Evolutionary conservation across 1,140 invertebrate genomes (phyloP).

Genomic region (Trachymyrmex cornetzi): DNA sequence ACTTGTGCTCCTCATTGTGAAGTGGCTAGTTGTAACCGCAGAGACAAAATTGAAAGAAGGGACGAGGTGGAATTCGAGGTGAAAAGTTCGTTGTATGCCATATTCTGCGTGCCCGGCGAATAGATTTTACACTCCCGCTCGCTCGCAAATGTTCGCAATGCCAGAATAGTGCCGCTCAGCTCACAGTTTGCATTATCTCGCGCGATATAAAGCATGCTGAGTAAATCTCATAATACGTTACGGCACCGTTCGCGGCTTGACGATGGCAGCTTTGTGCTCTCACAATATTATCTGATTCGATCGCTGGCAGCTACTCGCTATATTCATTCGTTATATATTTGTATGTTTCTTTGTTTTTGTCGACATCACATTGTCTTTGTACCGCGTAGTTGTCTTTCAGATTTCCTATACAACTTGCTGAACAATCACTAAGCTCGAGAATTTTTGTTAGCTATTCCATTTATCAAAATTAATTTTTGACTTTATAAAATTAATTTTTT

Average conservation of each 20-base stretch:
- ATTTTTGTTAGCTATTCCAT: background rate
- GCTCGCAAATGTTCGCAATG: background rate
- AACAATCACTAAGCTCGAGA: background rate
- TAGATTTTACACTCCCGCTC: slow-evolving; percentile 7
- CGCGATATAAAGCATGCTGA: slow-evolving; percentile 24
- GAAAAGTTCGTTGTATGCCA: background rate
- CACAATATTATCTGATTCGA: background rate
- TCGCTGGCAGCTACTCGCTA: background rate
- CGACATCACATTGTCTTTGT: background rate
- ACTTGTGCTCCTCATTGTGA: background rate
- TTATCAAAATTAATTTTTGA: too few species aligned
- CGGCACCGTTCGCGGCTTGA: background rate
- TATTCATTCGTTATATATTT: background rate
- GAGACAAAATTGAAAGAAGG: background rate
- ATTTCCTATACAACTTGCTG: background rate
- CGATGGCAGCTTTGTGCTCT: slow-evolving; percentile 6
- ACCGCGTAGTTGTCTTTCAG: background rate
- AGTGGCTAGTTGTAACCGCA: background rate
- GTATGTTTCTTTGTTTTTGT: background rate
- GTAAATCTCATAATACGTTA: slow-evolving; percentile 52
- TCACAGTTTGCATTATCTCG: slow-evolving; percentile 16
- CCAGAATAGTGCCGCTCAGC: background rate
- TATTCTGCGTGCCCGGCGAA: slow-evolving; percentile 1
- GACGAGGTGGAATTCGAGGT: background rate
- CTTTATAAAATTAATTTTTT: too few species aligned